phyloP scores from a whole-genome alignment of 1,140 invertebrate species.

The Atta colombica region DNA sequence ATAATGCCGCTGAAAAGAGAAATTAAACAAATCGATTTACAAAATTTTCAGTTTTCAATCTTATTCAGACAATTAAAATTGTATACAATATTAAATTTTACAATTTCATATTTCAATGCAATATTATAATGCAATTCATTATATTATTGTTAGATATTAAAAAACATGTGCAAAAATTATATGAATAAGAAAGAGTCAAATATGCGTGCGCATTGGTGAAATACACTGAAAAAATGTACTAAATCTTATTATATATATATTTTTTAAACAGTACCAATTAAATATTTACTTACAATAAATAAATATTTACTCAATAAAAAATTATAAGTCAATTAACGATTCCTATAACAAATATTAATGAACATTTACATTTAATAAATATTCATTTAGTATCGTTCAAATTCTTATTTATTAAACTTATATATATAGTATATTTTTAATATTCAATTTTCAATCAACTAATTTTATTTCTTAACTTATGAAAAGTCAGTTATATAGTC shows the following conservation, averaged over 20 bases:
- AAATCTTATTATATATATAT: too few relatives aligned
- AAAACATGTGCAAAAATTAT: neutral
- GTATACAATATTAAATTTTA: neutral
- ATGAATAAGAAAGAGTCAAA: neutral
- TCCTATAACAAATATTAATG: too few relatives aligned
- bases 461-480: neutral
- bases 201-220: too few relatives aligned
- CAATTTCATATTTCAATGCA: neutral
- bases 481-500: slow-evolving; percentile 38
- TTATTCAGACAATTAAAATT: neutral
- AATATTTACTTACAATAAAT: too few relatives aligned
- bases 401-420: neutral
- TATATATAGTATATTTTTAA: neutral
- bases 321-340: too few relatives aligned
- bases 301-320: too few relatives aligned
- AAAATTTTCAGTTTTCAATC: neutral
- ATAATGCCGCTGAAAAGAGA: slow-evolving; percentile 90
- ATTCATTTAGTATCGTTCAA: too few relatives aligned
- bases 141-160: neutral
- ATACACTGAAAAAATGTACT: too few relatives aligned
- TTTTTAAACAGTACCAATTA: too few relatives aligned
- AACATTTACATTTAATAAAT: too few relatives aligned
- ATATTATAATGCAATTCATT: neutral
- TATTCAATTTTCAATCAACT: neutral
- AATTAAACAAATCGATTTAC: slow-evolving; percentile 38